These are phyloP conservation scores for Pentalonia nigronervosa DNA, from an alignment of 1,140 invertebrate genomes.

Conservation along the genomic window DNA sequence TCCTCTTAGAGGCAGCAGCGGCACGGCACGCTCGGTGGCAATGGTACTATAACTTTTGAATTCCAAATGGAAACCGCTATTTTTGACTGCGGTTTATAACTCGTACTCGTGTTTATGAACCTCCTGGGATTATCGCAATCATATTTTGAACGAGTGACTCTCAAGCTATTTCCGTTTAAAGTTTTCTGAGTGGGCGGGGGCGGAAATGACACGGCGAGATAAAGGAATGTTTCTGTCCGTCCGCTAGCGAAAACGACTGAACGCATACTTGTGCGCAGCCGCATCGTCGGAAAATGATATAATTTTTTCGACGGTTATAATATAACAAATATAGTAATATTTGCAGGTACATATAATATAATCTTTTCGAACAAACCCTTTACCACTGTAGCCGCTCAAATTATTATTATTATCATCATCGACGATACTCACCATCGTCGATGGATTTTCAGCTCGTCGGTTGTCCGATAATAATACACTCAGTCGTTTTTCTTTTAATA, in stretches of 20 bases:
- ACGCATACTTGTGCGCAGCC: background rate
- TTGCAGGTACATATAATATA: too few relatives aligned
- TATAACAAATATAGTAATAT: too few relatives aligned
- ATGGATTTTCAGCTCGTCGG: too few relatives aligned
- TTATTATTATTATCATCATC: too few relatives aligned
- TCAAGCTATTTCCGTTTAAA: constrained; percentile 15
- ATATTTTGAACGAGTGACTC: constrained; percentile 28
- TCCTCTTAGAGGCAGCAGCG: background rate
- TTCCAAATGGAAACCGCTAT: constrained; percentile 21
- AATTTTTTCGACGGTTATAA: background rate
- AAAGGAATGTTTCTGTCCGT: constrained; percentile 22
- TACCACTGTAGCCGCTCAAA: too few relatives aligned
- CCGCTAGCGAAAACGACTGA: background rate
- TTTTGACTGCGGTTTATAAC: constrained; percentile 21
- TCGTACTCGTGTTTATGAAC: constrained; percentile 7
- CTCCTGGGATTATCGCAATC: constrained; percentile 5
- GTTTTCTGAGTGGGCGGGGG: constrained; percentile 13
- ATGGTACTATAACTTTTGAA: constrained; percentile 3
- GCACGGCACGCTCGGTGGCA: constrained; percentile 3
- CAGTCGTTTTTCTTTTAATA: background rate
- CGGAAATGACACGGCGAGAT: constrained; percentile 13
- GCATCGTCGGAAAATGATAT: background rate
- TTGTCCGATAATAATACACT: too few relatives aligned
- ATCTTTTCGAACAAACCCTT: too few relatives aligned
- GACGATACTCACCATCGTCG: too few relatives aligned